Percentiles rank a stretch among this genome's conserved stretches.
phyloP scores from a whole-genome alignment of 2,888 invertebrate genomes.

The Noctua pronuba region DNA sequence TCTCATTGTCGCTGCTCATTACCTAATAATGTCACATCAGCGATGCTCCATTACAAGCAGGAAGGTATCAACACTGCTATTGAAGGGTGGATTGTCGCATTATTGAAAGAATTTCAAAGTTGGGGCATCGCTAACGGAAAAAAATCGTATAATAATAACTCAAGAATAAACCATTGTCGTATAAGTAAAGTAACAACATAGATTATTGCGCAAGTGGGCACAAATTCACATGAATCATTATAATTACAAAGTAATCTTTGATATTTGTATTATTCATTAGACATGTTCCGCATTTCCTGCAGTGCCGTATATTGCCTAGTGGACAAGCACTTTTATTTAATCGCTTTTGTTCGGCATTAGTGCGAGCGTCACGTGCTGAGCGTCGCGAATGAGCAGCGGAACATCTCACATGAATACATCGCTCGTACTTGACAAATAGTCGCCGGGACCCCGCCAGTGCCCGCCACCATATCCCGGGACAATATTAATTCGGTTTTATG shows the following conservation, averaged over 20 bases:
- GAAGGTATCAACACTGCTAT: slow-evolving; percentile 17
- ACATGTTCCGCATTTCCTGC: slow-evolving; percentile 39
- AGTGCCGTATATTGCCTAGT: slow-evolving; percentile 30
- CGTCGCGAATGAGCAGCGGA: slow-evolving; percentile 54
- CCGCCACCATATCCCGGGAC: slow-evolving; percentile 25
- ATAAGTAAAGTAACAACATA: neutral
- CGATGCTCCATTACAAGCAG: slow-evolving; percentile 61
- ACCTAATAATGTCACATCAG: slow-evolving; percentile 68
- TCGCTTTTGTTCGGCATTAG: slow-evolving; percentile 29
- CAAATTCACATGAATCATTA: slow-evolving; percentile 15
- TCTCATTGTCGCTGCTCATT: slow-evolving; percentile 67
- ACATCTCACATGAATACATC: slow-evolving; percentile 18
- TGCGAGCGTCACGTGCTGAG: slow-evolving; percentile 45
- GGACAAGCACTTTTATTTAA: slow-evolving; percentile 22
- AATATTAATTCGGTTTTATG: slow-evolving; percentile 89
- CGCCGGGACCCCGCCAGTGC: neutral
- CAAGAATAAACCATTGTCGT: neutral
- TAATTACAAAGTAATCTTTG: slow-evolving; percentile 20
- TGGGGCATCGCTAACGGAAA: neutral
- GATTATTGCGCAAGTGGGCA: neutral
- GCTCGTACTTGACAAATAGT: slow-evolving; percentile 55
- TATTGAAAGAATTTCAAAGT: slow-evolving; percentile 4
- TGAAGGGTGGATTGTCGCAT: slow-evolving; percentile 24
- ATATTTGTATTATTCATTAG: slow-evolving; percentile 41
- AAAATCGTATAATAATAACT: neutral